Conservation (phyloP, 2,888 invertebrate genomes). For the Cheilosia vulpina region DNA sequence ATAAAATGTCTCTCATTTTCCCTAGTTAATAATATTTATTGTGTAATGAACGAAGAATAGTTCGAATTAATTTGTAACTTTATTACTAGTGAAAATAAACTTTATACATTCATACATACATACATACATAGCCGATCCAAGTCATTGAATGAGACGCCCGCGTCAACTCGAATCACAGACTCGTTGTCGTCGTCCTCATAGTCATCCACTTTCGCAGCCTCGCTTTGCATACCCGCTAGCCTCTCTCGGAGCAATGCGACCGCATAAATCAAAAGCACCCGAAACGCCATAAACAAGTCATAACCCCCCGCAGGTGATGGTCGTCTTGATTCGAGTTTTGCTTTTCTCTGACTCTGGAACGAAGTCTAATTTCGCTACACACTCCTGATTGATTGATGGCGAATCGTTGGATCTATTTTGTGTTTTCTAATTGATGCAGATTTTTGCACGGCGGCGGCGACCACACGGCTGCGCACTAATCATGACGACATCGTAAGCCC, state of each 20-base stretch:
- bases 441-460: constrained; percentile 40
- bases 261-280: constrained; percentile 62
- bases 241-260: constrained; percentile 40
- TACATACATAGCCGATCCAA: constrained; percentile 6
- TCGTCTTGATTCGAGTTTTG: constrained; percentile 34
- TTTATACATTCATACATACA: no score
- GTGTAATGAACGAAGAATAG: no score
- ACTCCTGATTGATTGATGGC: constrained; percentile 70
- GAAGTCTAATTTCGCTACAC: constrained; percentile 41
- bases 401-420: constrained; percentile 54
- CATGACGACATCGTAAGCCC: constrained; percentile 61
- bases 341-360: constrained; percentile 43
- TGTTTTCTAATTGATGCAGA: constrained; percentile 55
- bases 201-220: constrained; percentile 30
- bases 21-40: no score
- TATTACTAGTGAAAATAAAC: no score
- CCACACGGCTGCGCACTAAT: constrained; percentile 67
- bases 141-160: constrained; percentile 28
- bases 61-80: no score
- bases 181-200: constrained; percentile 42
- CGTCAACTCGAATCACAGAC: constrained; percentile 51
- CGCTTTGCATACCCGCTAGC: constrained; percentile 41
- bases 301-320: constrained; percentile 40
- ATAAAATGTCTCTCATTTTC: no score
- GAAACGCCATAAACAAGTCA: constrained; percentile 71